Base-by-base conservation (phyloP, 2,888 invertebrate genomes). In the Idaea dimidiata region DNA sequence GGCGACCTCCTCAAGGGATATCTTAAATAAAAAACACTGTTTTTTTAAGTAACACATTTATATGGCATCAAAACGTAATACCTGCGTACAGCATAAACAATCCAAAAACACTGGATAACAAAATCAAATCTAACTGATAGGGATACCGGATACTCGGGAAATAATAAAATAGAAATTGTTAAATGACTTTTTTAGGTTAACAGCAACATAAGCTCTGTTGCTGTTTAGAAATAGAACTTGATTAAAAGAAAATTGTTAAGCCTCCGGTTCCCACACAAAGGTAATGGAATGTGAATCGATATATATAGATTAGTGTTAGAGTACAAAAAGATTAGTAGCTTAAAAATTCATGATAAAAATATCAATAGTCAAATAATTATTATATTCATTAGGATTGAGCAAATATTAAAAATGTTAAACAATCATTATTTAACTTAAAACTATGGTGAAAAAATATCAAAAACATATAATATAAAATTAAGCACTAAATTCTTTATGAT, bases 61-160 rank as follows among this genome's bases (percentile, higher is more conserved):
- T 43, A 43, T 43, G 43, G 43, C 43, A 43, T 8, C 43, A 43
- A 43, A 43, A 24, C 24, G 5, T 24, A 14, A 43, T 43, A 10
- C 14, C 33, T 33, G 24, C 33, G 43, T 43, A 43, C 5, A 2
- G 3, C 16, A 33, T 4, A 18, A 31, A 5, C 16, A 14, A 14
- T 53, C 33, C 18, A 8, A 43, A 17, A 33, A 17, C 18, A 58
- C 56, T 17, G 57, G 31, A 58, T 62, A 32, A 17, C 56, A 43
- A 43, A 8, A 43, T 43, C 10, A 43, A 14, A 43, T 43, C 24
- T 24, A 24, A 5, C 3, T 24, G 24, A 24, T 24, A n/a, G 24
- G 24, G 24, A 24, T 24, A 24, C 24, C 24, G 24, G 24, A 24
- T 24, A 24, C 24, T 24, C 24, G 24, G 5, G 24, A 24, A 43